These are phyloP conservation scores for Ceyx margarethae DNA, from an alignment of 2,113 vertebrate species.

Conservation along the genomic window DNA sequence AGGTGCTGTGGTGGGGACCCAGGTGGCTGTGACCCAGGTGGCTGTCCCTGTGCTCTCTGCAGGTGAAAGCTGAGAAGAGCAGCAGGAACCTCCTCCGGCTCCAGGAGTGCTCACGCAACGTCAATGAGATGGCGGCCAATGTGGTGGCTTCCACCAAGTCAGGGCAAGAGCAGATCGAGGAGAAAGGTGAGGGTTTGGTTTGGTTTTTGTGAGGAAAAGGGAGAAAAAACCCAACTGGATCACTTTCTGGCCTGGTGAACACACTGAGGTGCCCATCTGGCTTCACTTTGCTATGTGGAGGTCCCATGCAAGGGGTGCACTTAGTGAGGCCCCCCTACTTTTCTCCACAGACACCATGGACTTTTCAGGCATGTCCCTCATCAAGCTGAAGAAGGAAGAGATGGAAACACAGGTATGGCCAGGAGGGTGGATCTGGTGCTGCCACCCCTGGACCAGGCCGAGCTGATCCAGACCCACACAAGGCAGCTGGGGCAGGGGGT, in stretches of 20 bases:
- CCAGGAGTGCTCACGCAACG: constrained; percentile 89
- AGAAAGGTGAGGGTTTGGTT: constrained; percentile 76
- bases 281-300: rapidly evolving
- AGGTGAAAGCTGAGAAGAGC: constrained; percentile 92
- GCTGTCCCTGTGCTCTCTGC: neutral
- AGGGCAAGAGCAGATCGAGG: constrained; percentile 90
- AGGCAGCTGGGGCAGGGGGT: too few relatives aligned
- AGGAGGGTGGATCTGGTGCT: rapidly evolving
- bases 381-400: constrained; percentile 94
- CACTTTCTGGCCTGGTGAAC: neutral
- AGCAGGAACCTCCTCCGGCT: constrained; percentile 84
- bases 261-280: rapidly evolving
- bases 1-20: rapidly evolving
- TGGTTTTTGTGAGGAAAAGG: neutral
- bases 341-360: constrained; percentile 89
- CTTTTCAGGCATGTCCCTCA: constrained; percentile 95
- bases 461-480: rapidly evolving
- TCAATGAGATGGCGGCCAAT: constrained; percentile 92
- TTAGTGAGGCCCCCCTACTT: rapidly evolving
- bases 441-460: rapidly evolving
- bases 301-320: neutral
- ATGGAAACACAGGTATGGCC: constrained; percentile 90
- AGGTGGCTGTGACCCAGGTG: too few relatives aligned
- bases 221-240: rapidly evolving
- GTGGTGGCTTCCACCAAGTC: constrained; percentile 93